Base-by-base conservation (phyloP, 2,797 vertebrate genomes). In the Cirrhinus mrigala region DNA sequence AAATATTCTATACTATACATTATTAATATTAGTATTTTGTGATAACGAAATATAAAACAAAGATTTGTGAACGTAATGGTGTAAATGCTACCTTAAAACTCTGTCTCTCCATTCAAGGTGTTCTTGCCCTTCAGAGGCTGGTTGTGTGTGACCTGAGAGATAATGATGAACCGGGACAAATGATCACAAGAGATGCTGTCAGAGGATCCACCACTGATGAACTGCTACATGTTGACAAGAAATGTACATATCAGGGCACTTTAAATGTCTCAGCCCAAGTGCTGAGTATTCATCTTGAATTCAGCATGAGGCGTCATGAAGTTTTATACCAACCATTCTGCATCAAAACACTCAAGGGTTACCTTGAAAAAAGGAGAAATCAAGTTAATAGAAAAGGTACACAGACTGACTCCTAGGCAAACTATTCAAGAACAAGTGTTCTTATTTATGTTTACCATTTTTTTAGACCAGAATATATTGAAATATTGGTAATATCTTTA, bases 201-300 rank as follows among this genome's bases (percentile, higher is more conserved):
- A 22, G 14, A n/a, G 78, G 78, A 20, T 68, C 78, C 62, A 80
- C 78, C 46, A 68, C 46, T 15, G 78, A 80, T 80, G 78, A 68
- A 11, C 0, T 80, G 27, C 46, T 1, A 0, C 68, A 64, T 40
- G 15, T 20, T 29, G 80, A 71, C 68, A 44, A 71, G 1, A 82
- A 50, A 1, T 66, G 68, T 33, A 50, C 78, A 52, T 70, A 56
- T 18, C n/a, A 81, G 6, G 33, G 33, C 3, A 2, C 10, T 14
- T 70, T 58, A 46, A 5, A 71, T 5, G 0, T 70, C 10, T 27
- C 79, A 0, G 0, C 66, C 1, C 5, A 14, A 4, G 0, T 7
- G 33, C 50, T 70, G 0, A 44, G 44, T 0, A 1, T 8, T 0
- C 20, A 44, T 56, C 33, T 70, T 20, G 1, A 44, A 8, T 1